A percentile compares a stretch with the other conserved stretches of the same genome.
Evolutionary conservation across 2,113 vertebrate species (phyloP).

Genomic region (Syngnathus floridae): DNA sequence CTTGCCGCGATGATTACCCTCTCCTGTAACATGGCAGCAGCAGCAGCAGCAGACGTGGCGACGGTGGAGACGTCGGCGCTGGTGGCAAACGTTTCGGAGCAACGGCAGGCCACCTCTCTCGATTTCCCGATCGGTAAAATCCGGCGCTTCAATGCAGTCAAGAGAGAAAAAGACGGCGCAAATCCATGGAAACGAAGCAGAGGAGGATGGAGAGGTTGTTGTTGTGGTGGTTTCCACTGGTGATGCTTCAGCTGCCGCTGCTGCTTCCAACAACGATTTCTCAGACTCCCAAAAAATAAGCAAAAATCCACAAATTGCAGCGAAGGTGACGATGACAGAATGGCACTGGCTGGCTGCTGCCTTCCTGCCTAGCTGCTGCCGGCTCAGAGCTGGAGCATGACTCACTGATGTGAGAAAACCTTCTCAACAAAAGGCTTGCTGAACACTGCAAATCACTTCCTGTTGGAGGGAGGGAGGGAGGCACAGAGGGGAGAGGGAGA

Average conservation of each 20-base stretch:
- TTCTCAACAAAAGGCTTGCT: slow-evolving; percentile 99
- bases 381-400: slow-evolving; percentile 94
- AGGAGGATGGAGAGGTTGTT: slow-evolving; percentile 43
- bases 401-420: slow-evolving; percentile 97
- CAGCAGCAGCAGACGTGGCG: slow-evolving; percentile 54
- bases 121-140: slow-evolving; percentile 54
- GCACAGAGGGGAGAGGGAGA: background rate
- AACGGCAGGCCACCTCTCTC: slow-evolving; percentile 62
- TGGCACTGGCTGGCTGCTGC: slow-evolving; percentile 78
- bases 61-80: slow-evolving; percentile 69
- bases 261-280: slow-evolving; percentile 18
- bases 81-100: slow-evolving; percentile 67
- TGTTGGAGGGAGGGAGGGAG: slow-evolving; percentile 73
- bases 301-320: background rate
- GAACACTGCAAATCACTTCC: slow-evolving; percentile 99
- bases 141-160: slow-evolving; percentile 62
- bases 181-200: slow-evolving; percentile 63
- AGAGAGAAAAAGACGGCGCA: slow-evolving; percentile 49
- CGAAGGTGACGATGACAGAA: slow-evolving; percentile 60
- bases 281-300: slow-evolving; percentile 12
- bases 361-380: slow-evolving; percentile 67
- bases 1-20: slow-evolving; percentile 74
- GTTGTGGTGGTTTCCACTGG: slow-evolving; percentile 46
- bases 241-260: slow-evolving; percentile 30
- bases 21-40: slow-evolving; percentile 83